phyloP scores from a whole-genome alignment of 2,888 invertebrate species.

The Zhuqinia jingwanae region DNA sequence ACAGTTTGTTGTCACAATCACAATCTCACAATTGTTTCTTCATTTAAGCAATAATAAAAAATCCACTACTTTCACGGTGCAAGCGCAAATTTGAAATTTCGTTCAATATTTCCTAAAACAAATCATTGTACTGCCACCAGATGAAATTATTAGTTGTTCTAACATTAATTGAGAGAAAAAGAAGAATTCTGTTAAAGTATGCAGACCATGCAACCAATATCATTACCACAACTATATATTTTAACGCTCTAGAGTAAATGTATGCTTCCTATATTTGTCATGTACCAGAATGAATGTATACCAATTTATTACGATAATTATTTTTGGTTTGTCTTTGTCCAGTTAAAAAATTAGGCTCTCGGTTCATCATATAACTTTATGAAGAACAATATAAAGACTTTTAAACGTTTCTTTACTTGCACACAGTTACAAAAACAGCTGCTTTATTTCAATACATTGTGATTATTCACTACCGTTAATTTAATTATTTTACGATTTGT shows the following conservation, averaged over 20 bases:
- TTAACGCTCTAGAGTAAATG: not conserved
- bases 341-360: slow-evolving; percentile 70
- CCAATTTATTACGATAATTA: slow-evolving; percentile 16
- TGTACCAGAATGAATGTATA: not conserved
- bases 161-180: not conserved
- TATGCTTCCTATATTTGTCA: not conserved
- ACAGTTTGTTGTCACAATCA: slow-evolving; percentile 5
- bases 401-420: not conserved
- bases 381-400: slow-evolving; percentile 16
- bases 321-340: slow-evolving; percentile 62
- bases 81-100: too few species aligned
- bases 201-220: not conserved
- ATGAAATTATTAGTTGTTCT: not conserved
- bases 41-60: slow-evolving; percentile 4
- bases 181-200: not conserved
- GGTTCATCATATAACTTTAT: slow-evolving; percentile 41
- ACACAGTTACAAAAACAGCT: slow-evolving; percentile 4
- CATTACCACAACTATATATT: not conserved
- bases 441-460: too few species aligned
- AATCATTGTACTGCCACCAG: not conserved
- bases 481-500: not conserved
- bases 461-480: too few species aligned
- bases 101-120: not conserved
- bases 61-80: too few species aligned
- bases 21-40: slow-evolving; percentile 24